Evolutionary conservation across 2,888 invertebrate species (phyloP).

Genomic region (Gymnosoma rotundatum): DNA sequence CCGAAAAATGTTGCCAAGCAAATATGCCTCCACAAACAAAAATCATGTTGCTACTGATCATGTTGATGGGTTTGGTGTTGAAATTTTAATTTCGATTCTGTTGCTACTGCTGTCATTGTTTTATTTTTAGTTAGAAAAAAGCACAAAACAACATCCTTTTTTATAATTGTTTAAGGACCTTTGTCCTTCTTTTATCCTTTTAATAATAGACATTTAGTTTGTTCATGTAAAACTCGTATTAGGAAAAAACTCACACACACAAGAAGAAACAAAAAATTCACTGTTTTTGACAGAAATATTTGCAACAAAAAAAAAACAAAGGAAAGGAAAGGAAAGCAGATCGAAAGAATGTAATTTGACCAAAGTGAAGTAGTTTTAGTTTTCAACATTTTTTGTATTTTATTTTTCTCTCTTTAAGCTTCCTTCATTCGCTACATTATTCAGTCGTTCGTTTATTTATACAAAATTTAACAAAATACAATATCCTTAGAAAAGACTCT

Average conservation of each 20-base stretch:
- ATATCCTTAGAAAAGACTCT: conserved; percentile 1
- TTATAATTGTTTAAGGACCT: conserved; percentile 48
- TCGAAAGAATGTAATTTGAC: conserved; percentile 50
- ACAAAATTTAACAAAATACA: conserved; percentile 34
- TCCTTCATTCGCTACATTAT: conserved; percentile 15
- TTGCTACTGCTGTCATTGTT: conserved; percentile 18
- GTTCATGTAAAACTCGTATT: not conserved
- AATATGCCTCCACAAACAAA: no score
- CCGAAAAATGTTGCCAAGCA: no score
- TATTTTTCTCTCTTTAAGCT: conserved; percentile 7
- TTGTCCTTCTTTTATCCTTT: conserved; percentile 51
- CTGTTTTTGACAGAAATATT: conserved; percentile 31
- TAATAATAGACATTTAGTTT: conserved; percentile 48
- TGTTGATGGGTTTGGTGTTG: conserved; percentile 65
- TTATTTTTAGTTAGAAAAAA: conserved; percentile 30
- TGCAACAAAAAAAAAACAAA: conserved; percentile 1
- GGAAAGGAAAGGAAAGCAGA: no score
- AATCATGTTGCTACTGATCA: not conserved
- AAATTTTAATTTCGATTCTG: conserved; percentile 73
- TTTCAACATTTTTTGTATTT: conserved; percentile 11
- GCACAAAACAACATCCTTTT: conserved; percentile 10
- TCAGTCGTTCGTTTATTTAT: conserved; percentile 47
- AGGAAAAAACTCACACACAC: not conserved
- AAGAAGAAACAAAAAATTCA: conserved; percentile 11
- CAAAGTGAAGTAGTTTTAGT: conserved; percentile 64